Base-by-base conservation (phyloP, 2,888 invertebrate species). In the Coremacera marginata region DNA sequence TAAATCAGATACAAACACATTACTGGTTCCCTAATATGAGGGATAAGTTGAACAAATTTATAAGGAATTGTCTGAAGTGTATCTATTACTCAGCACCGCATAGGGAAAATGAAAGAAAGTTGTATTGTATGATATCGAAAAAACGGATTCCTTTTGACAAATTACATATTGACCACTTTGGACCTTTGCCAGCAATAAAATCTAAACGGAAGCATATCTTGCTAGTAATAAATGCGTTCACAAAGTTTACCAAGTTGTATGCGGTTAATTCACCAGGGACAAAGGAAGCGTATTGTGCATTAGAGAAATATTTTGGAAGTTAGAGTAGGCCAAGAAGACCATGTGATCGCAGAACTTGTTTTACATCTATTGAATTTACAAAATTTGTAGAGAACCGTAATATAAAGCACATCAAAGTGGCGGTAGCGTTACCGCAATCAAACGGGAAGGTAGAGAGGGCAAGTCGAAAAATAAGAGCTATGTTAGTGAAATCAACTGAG, bases 281-380 rank as follows among this genome's bases (percentile, higher is more conserved):
- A 31, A 76, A 76, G 44, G 71, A 78, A 25, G 65, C 37, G 11
- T 76, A 25, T 14, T 62, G 52, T n/a, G 72, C 72, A 44, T 70
- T 76, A 5, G 44, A 49, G 1, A 77, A 73, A 31, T 76, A 75
- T 63, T 75, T 78, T 57, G 55, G 44, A 16, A 57, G 60, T 44
- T 78, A 77, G n/a, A 74, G 73, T 19, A 51, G 78, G 22, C 78
- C 80, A 4, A 65, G 74, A 37, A 76, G 79, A 11, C 78, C 8
- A 14, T 44, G 72, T 51, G 79, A 78, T 52, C 27, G 77, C 7
- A 8, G 8, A 37, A 37, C 37, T 14, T 74, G 75, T 52, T 80
- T 80, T 73, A 77, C 77, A 2, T 76, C 77, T 9, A 65, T 52
- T 11, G 79, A 78, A 52, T 79, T 78, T 44, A 55, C 27, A 16